Evolutionary conservation across 2,888 invertebrate species (phyloP).

Genomic region (Venustoraphidia nigricollis): DNA sequence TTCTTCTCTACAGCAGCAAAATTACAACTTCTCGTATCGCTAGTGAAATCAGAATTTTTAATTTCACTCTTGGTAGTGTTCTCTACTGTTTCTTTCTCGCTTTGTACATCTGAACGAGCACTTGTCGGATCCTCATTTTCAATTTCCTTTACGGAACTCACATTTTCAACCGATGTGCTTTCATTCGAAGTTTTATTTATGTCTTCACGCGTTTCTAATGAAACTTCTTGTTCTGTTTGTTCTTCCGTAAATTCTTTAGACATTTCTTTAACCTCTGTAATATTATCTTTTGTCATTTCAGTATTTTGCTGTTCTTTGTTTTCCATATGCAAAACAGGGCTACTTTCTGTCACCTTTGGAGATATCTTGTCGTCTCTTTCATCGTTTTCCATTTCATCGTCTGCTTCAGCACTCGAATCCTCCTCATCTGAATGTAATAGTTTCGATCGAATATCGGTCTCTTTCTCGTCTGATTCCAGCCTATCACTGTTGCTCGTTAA

Average conservation of each 20-base stretch:
- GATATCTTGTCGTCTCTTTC: slow-evolving; percentile 34
- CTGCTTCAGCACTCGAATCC: slow-evolving; percentile 48
- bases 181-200: slow-evolving; percentile 23
- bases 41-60: not conserved
- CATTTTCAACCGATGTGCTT: slow-evolving; percentile 9
- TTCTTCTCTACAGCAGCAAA: slow-evolving; percentile 7
- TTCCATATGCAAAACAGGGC: not conserved
- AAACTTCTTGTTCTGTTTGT: not conserved
- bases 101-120: not conserved
- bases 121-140: slow-evolving; percentile 6
- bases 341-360: slow-evolving; percentile 7
- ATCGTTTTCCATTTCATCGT: slow-evolving; percentile 51
- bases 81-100: not conserved
- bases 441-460: slow-evolving; percentile 20
- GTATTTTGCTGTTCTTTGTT: too few relatives aligned
- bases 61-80: not conserved
- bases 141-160: slow-evolving; percentile 9
- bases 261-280: too few relatives aligned
- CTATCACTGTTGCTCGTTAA: slow-evolving; percentile 8
- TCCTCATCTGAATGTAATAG: slow-evolving; percentile 34
- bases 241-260: not conserved
- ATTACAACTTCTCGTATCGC: not conserved
- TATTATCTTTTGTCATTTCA: too few relatives aligned
- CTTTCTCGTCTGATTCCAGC: slow-evolving; percentile 15
- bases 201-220: slow-evolving; percentile 15